A percentile compares a stretch with the other conserved stretches of the same genome.
Evolutionary conservation across 2,888 invertebrate species (phyloP).

Genomic region (Pyrochroa serraticornis): DNA sequence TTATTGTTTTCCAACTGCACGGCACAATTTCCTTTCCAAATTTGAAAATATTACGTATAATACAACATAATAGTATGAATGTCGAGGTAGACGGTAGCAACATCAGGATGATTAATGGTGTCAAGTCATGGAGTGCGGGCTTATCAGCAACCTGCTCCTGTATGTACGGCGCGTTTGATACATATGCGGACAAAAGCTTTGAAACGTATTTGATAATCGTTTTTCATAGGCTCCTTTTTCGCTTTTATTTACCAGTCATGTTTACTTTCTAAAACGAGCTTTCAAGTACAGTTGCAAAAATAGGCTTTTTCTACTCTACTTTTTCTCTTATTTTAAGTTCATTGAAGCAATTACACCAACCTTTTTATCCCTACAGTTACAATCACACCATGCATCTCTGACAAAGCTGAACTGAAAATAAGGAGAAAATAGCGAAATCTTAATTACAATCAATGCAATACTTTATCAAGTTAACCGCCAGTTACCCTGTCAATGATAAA

Average conservation of each 20-base stretch:
- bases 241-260: conserved; percentile 1
- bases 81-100: conserved; percentile 30
- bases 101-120: conserved; percentile 37
- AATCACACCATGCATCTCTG: too few relatives aligned
- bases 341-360: too few relatives aligned
- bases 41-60: conserved; percentile 23
- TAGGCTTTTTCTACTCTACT: too few relatives aligned
- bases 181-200: conserved; percentile 17
- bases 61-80: conserved; percentile 36
- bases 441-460: conserved; percentile 46
- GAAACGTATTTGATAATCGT: conserved; percentile 9
- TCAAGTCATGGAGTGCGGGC: conserved; percentile 31
- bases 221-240: conserved; percentile 5
- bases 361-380: too few relatives aligned
- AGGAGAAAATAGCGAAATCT: conserved; percentile 35
- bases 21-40: conserved; percentile 18
- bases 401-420: not conserved
- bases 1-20: conserved; percentile 6
- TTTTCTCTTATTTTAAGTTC: too few relatives aligned
- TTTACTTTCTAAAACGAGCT: conserved; percentile 2
- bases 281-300: too few relatives aligned
- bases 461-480: conserved; percentile 48
- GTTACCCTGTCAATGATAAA: conserved; percentile 45
- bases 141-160: conserved; percentile 24
- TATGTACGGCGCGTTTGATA: conserved; percentile 18